Conservation (phyloP, 2,797 vertebrate species). For the Sciurus vulgaris region DNA sequence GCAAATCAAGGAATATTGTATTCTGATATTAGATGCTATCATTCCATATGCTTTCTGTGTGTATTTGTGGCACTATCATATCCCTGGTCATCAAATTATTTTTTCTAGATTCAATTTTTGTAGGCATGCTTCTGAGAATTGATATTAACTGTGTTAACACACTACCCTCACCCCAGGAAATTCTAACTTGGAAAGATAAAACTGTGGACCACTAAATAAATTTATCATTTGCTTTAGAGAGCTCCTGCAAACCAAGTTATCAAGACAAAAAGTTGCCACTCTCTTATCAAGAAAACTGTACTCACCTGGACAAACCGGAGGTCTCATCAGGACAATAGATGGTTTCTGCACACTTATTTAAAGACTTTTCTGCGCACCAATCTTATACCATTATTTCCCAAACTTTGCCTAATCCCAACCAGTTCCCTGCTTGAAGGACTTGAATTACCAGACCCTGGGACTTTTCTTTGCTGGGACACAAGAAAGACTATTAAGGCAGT, state of each 20-base stretch:
- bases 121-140: constrained; percentile 13
- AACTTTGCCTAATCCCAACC: neutral
- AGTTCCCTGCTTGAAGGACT: neutral
- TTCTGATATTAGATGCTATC: neutral
- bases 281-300: neutral
- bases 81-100: constrained; percentile 13
- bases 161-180: neutral
- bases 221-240: constrained; percentile 43
- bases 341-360: neutral
- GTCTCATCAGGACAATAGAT: neutral
- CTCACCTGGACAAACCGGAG: neutral
- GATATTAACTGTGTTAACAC: constrained; percentile 27
- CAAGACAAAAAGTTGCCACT: constrained; percentile 41
- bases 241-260: constrained; percentile 49
- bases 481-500: neutral
- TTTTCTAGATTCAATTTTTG: constrained; percentile 34
- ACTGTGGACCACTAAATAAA: constrained; percentile 7
- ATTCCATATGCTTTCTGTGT: neutral
- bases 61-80: neutral
- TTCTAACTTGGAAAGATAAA: constrained; percentile 62
- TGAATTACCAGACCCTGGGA: neutral
- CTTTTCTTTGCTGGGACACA: neutral
- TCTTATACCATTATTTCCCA: neutral
- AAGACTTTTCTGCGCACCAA: neutral
- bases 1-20: neutral